phyloP scores from a whole-genome alignment of 2,113 vertebrate genomes.

The Gnathochromis pfefferi region DNA sequence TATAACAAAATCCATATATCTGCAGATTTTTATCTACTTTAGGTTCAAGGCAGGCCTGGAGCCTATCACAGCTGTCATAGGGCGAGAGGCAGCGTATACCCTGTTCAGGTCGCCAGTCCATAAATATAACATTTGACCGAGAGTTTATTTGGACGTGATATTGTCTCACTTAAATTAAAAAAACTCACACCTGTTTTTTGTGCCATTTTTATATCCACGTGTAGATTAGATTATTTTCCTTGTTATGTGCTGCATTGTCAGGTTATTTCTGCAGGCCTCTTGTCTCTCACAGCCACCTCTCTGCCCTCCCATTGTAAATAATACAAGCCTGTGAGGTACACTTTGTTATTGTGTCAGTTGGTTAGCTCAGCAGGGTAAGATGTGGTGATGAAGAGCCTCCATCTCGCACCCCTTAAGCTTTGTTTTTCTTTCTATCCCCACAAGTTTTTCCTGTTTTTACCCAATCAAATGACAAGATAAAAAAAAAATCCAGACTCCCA shows the following conservation, averaged over 20 bases:
- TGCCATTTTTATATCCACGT: background rate
- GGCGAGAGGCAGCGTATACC: background rate
- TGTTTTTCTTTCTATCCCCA: background rate
- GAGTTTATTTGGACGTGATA: background rate
- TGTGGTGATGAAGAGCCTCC: background rate
- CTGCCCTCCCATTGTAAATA: background rate
- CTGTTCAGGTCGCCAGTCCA: background rate
- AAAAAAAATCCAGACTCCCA: background rate
- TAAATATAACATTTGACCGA: background rate
- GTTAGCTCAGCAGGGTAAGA: background rate
- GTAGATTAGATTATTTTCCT: background rate
- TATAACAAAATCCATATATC: background rate
- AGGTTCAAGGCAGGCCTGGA: background rate
- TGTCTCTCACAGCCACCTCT: background rate
- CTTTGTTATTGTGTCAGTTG: background rate
- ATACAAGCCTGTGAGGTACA: background rate
- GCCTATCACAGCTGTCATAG: background rate
- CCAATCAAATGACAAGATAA: background rate
- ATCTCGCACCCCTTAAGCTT: background rate
- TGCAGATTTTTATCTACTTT: background rate
- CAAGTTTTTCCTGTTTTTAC: background rate
- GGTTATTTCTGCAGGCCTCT: background rate
- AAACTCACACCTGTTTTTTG: background rate
- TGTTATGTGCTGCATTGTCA: background rate
- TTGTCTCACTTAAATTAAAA: background rate